A percentile compares a stretch with the other conserved stretches of the same genome.
phyloP scores from a whole-genome alignment of 1,140 invertebrate genomes.

The Harlomillsia oculata region DNA sequence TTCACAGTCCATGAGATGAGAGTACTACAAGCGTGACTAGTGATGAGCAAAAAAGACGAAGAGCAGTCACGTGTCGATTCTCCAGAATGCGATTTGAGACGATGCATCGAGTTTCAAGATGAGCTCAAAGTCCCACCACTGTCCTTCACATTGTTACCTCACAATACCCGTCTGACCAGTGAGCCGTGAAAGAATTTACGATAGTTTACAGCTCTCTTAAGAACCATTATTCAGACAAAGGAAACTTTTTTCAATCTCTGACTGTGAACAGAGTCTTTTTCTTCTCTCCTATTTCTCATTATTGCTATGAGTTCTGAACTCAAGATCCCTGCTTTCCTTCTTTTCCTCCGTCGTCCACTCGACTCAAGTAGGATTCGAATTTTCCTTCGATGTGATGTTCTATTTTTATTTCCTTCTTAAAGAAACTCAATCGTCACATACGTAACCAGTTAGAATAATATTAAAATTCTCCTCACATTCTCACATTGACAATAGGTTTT shows the following conservation, averaged over 20 bases:
- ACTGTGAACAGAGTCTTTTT: no score
- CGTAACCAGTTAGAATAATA: no score
- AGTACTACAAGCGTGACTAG: constrained; percentile 1
- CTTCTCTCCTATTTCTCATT: constrained; percentile 23
- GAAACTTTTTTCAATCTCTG: constrained; percentile 32
- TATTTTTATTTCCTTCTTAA: no score
- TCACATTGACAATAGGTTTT: no score
- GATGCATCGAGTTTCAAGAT: no score
- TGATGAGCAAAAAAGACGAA: constrained; percentile 4
- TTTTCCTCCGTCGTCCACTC: constrained; percentile 5
- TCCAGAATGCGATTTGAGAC: no score
- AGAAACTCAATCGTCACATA: no score
- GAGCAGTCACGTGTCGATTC: no score
- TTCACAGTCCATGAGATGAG: no score
- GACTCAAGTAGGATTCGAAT: background rate
- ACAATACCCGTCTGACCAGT: constrained; percentile 30
- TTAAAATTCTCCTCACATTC: no score
- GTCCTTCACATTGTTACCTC: constrained; percentile 8
- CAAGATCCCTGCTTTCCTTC: constrained; percentile 1
- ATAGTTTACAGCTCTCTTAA: constrained; percentile 34
- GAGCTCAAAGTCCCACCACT: constrained; percentile 12
- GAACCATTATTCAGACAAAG: constrained; percentile 32
- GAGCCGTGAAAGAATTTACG: constrained; percentile 33
- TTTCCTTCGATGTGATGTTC: no score
- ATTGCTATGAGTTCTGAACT: constrained; percentile 1